Evolutionary conservation across 2,113 vertebrate species (phyloP), one percentile per base, ranked within the genome.

Genomic region (Psittacara wagleri): DNA sequence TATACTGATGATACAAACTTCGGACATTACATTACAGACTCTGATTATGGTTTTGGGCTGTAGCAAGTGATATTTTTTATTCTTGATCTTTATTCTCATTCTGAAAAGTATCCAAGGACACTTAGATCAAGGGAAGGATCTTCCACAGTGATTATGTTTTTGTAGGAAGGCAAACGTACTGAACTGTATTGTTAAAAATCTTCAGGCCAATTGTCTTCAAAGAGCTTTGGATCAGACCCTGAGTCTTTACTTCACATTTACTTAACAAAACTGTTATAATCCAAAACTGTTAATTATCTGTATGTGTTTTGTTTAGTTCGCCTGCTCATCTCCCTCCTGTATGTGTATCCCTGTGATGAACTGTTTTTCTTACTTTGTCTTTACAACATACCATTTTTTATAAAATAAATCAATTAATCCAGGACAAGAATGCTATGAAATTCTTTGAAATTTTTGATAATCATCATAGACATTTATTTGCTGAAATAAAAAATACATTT

Each of bases 401-500:
- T 51, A 75, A 69, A 44, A 22, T 12, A 77, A 66, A 78, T 9
- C 28, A 66, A 80, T 25, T 79, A 87, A 95, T 95, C 44, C 39
- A 86, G 44, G 66, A 69, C 41, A 43, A 63, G 31, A 74, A 57
- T 37, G 31, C 59, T 78, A 89, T 55, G 57, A 72, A 83, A 73
- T 49, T 93, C 19, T 94, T 96, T 69, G 52, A 49, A 88, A 96
- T 93, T 94, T 91, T 97, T 96, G 11, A 91, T 97, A 96, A 94
- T 96, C 95, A 67, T 91, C 52, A 70, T 88, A 89, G 91, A 97
- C 81, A 87, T 91, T 74, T 94, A 83, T 95, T 92, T 96, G 90
- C 92, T 96, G 90, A 96, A 96, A 96, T 94, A 95, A 91, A 96
- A 96, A 94, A 95, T 82, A 97, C 64, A 75, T 97, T 96, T 97